Evolutionary conservation across 2,888 invertebrate species (phyloP).

Genomic region (Zaprionus obscuricornis): DNA sequence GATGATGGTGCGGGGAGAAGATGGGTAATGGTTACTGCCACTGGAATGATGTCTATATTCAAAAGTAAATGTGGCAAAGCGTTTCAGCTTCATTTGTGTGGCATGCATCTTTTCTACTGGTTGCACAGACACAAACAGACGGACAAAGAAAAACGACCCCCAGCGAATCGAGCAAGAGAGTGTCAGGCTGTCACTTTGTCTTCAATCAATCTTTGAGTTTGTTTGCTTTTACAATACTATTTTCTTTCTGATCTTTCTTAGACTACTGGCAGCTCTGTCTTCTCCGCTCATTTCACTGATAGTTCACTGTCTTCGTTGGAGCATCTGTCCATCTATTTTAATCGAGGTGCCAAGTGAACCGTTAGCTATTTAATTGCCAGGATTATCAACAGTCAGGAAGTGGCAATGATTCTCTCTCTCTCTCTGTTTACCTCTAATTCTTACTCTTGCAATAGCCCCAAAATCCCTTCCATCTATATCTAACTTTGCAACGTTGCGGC

Average conservation of each 20-base stretch:
- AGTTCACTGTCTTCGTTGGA: too few relatives aligned
- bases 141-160: slow-evolving; percentile 49
- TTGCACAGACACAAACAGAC: slow-evolving; percentile 5
- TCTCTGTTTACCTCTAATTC: too few relatives aligned
- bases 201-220: slow-evolving; percentile 27
- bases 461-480: background rate
- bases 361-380: slow-evolving; percentile 66
- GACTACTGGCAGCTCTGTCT: background rate
- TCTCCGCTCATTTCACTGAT: too few relatives aligned
- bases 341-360: slow-evolving; percentile 39
- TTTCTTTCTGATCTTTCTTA: slow-evolving; percentile 4
- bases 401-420: slow-evolving; percentile 18
- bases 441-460: too few relatives aligned
- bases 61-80: slow-evolving; percentile 70
- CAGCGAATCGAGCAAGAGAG: slow-evolving; percentile 44
- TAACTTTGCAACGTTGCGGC: slow-evolving; percentile 42
- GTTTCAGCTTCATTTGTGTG: too few relatives aligned
- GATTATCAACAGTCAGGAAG: slow-evolving; percentile 66
- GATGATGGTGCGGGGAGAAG: too few relatives aligned
- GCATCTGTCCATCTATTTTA: slow-evolving; percentile 32
- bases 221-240: too few relatives aligned
- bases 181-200: slow-evolving; percentile 8
- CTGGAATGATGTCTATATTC: slow-evolving; percentile 71
- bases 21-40: too few relatives aligned
- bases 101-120: slow-evolving; percentile 28